A percentile compares a stretch with the other conserved stretches of the same genome.
These are phyloP conservation scores for Hippocampus guttulatus DNA, from an alignment of 2,113 vertebrate genomes.

Conservation along the genomic window DNA sequence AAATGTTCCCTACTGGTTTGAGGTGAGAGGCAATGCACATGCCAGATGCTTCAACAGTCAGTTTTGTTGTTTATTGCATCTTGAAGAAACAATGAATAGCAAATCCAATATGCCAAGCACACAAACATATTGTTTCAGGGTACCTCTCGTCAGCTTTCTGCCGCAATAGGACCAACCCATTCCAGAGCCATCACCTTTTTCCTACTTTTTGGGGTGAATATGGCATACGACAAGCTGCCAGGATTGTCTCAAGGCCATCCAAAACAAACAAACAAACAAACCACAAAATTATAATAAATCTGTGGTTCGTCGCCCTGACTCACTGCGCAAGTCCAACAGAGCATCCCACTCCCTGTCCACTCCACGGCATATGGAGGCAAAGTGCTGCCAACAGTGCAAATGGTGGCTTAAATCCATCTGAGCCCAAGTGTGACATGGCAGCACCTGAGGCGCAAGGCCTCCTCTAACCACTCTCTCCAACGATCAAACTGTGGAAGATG, in stretches of 20 bases:
- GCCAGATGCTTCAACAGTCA: too few species aligned
- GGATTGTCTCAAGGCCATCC: constrained; percentile 4
- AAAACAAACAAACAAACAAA: constrained; percentile 33
- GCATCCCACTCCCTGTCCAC: constrained; percentile 45
- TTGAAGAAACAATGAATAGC: neutral
- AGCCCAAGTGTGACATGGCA: constrained; percentile 50
- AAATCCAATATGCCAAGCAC: neutral
- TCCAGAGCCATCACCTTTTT: neutral
- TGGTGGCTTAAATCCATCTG: constrained; percentile 56
- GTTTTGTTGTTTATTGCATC: too few species aligned
- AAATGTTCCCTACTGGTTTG: neutral
- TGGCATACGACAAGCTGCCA: constrained; percentile 14
- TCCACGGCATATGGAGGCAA: constrained; percentile 65
- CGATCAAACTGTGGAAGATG: constrained; percentile 47
- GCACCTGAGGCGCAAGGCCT: constrained; percentile 49
- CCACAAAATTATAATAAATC: constrained; percentile 11
- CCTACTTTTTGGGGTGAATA: neutral
- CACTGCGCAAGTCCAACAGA: constrained; percentile 52
- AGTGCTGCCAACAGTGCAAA: constrained; percentile 64
- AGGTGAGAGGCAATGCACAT: too few species aligned
- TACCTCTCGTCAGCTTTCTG: neutral
- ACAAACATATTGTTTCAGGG: neutral
- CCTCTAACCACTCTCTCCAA: constrained; percentile 39
- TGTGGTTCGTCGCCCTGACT: constrained; percentile 41
- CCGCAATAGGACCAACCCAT: neutral